A percentile compares a stretch with the other conserved stretches of the same genome.
These are phyloP conservation scores for Platanista minor DNA, from an alignment of 2,113 vertebrate genomes.

Conservation along the genomic window DNA sequence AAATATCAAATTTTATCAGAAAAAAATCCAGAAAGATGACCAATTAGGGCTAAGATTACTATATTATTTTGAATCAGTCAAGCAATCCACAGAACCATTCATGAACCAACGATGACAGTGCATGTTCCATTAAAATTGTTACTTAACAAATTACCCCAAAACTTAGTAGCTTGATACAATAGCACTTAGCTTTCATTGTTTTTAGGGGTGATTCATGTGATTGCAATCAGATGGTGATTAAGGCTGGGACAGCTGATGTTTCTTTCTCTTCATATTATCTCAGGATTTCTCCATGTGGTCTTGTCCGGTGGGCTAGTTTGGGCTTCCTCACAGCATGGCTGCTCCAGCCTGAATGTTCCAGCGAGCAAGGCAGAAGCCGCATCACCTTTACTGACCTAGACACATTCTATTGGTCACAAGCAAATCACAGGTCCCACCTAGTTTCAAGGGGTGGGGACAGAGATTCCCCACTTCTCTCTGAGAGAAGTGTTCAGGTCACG, in stretches of 20 bases:
- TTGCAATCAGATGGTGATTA: not conserved
- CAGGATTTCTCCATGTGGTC: not conserved
- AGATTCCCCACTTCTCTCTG: not conserved
- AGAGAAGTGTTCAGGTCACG: not conserved
- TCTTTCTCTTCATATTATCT: not conserved
- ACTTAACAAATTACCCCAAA: conserved; percentile 10
- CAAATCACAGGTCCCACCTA: not conserved
- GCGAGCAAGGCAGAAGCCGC: not conserved
- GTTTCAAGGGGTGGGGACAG: not conserved
- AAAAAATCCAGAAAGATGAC: conserved; percentile 8
- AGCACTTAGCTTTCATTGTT: not conserved
- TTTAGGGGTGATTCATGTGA: not conserved
- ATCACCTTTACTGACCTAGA: not conserved
- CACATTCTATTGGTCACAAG: not conserved
- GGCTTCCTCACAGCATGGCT: not conserved
- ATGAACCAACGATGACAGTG: not conserved
- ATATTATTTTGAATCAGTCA: not conserved
- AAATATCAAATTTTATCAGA: not conserved
- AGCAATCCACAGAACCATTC: not conserved
- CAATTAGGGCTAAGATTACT: not conserved
- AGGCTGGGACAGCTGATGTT: not conserved
- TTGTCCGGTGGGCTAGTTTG: not conserved
- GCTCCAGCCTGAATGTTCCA: not conserved
- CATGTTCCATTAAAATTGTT: not conserved
- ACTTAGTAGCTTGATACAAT: not conserved